Evolutionary conservation across 1,140 invertebrate genomes (phyloP).

Genomic region (Sinella curviseta): DNA sequence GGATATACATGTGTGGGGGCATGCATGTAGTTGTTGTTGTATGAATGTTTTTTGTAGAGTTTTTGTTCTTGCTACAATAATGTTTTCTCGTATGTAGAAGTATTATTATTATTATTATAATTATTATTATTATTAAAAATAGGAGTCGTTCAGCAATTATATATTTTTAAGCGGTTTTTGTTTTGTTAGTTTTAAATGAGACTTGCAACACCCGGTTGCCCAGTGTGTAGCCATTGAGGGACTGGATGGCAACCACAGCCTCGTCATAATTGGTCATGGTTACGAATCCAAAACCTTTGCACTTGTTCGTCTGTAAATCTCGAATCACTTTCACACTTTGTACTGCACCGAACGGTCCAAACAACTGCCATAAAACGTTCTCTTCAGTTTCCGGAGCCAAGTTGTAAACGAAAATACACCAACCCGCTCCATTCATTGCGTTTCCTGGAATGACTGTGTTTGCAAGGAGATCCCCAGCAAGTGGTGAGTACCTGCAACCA

Average conservation of each 20-base stretch:
- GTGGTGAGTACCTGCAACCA: slow-evolving; percentile 81
- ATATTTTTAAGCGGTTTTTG: slow-evolving; percentile 78
- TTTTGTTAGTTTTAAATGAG: slow-evolving; percentile 95
- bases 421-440: slow-evolving; percentile 80
- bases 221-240: slow-evolving; percentile 94
- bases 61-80: background rate
- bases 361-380: slow-evolving; percentile 96
- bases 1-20: slow-evolving; percentile 12
- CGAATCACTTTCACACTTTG: slow-evolving; percentile 97
- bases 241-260: slow-evolving; percentile 94
- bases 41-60: background rate
- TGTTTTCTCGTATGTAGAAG: background rate
- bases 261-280: slow-evolving; percentile 99
- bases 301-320: slow-evolving; percentile 96
- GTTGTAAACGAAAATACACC: slow-evolving; percentile 99
- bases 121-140: slow-evolving; percentile 5
- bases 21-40: slow-evolving; percentile 18
- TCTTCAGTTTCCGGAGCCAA: slow-evolving; percentile 97
- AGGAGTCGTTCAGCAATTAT: slow-evolving; percentile 22
- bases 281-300: slow-evolving; percentile 99
- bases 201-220: slow-evolving; percentile 97
- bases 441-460: slow-evolving; percentile 82
- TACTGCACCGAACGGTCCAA: slow-evolving; percentile 97
- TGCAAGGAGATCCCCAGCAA: slow-evolving; percentile 86
- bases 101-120: background rate